A percentile compares a stretch with the other conserved stretches of the same genome.
These are phyloP conservation scores for Hybognathus amarus DNA, from an alignment of 2,797 vertebrate genomes.

Conservation along the genomic window DNA sequence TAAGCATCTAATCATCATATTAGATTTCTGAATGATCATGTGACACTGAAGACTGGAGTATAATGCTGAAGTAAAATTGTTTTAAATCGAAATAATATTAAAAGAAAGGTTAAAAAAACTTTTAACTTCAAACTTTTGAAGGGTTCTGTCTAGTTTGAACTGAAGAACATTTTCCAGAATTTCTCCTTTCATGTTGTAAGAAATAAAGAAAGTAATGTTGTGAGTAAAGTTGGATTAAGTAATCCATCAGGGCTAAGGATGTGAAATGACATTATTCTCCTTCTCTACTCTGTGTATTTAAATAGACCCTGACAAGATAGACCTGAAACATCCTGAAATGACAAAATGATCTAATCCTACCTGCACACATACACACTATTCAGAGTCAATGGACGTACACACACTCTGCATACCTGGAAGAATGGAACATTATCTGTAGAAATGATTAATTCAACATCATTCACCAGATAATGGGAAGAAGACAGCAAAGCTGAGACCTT, in stretches of 20 bases:
- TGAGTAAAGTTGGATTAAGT: constrained; percentile 10
- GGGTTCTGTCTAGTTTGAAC: neutral
- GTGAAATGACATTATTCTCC: constrained; percentile 15
- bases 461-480: neutral
- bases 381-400: neutral
- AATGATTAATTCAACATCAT: constrained; percentile 10
- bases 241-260: constrained; percentile 10
- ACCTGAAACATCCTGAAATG: neutral
- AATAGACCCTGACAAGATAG: constrained; percentile 15
- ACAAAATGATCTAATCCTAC: constrained; percentile 11
- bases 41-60: neutral
- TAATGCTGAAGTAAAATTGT: neutral
- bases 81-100: too few species aligned
- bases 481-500: constrained; percentile 16
- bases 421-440: neutral
- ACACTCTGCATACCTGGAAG: constrained; percentile 10
- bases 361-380: neutral
- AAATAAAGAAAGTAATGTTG: constrained; percentile 6
- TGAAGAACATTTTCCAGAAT: neutral
- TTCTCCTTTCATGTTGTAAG: neutral
- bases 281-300: constrained; percentile 20
- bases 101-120: too few species aligned
- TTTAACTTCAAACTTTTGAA: neutral
- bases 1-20: neutral
- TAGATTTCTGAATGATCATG: neutral